A percentile compares a stretch with the other conserved stretches of the same genome.
Conservation (phyloP, 2,797 vertebrate species). For the Tenualosa ilisha region DNA sequence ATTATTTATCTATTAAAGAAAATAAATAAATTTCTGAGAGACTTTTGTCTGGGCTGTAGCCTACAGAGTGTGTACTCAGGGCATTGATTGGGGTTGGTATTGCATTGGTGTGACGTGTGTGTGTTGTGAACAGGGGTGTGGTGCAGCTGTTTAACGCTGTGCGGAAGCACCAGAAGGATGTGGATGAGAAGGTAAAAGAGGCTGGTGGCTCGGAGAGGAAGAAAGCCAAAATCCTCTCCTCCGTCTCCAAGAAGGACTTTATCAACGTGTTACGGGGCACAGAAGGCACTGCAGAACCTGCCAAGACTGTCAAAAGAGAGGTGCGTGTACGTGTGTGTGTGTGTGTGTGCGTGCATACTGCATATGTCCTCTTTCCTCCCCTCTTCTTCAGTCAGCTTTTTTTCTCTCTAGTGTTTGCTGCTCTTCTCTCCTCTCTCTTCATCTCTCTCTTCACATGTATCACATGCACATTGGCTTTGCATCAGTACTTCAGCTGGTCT, state of each 20-base stretch:
- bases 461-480: no score
- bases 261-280: conserved; percentile 84
- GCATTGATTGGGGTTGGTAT: background rate
- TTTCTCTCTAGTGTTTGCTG: background rate
- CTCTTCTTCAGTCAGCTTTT: no score
- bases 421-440: no score
- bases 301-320: conserved; percentile 51
- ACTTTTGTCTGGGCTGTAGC: no score
- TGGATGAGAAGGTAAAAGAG: conserved; percentile 84
- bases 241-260: conserved; percentile 92
- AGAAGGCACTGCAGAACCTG: conserved; percentile 32
- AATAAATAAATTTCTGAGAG: no score
- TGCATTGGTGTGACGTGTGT: background rate
- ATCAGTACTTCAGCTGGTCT: no score
- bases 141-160: conserved; percentile 95
- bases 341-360: background rate
- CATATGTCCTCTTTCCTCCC: background rate
- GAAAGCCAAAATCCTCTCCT: conserved; percentile 84
- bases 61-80: no score
- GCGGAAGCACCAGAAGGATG: conserved; percentile 83
- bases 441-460: no score
- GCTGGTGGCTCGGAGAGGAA: conserved; percentile 84
- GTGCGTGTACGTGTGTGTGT: conserved; percentile 54
- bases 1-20: no score
- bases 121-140: conserved; percentile 77